Base-by-base conservation (phyloP, 2,113 vertebrate genomes). In the Pyxicephalus adspersus region DNA sequence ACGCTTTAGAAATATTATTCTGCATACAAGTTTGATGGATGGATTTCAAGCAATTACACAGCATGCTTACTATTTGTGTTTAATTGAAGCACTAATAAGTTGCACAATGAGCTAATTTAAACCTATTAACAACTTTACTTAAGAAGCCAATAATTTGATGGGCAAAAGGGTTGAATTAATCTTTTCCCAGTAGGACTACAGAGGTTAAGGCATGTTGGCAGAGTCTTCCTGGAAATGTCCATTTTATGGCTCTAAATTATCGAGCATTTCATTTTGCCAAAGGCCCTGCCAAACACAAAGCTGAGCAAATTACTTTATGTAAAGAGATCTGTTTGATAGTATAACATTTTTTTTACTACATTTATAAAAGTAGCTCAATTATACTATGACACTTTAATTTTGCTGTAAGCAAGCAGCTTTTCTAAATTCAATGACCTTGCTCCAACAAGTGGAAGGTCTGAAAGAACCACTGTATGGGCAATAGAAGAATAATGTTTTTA, bases 111-210 rank as follows among this genome's bases (percentile, higher is more conserved):
- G 54, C 76, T 79, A 28, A 70, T 79, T 79, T 79, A 79, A 79
- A 79, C 65, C 77, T 78, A 79, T 79, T 79, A 79, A 79, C 64
- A 79, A 79, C 64, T 70, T 79, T 79, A 68, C 65, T 79, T 79
- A 79, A 68, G 31, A 79, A 58, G 77, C 76, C 76, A 77, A 77
- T 60, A 79, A 79, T 79, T 68, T 79, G 77, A 79, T 79, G 77
- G 77, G 64, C 64, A 68, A 79, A 68, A 68, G 77, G 64, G 68
- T 64, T 79, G 65, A 68, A 79, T 79, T 79, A 60, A 79, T 79
- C 77, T 79, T 68, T 79, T 79, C 77, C 22, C 65, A 68, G 77
- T 78, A 58, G 52, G 77, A 68, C 70, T 50, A 67, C 54, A 79
- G 31, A 79, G 77, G 77, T 79, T 79, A 70, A 79, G 77, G 64